Conservation (phyloP, 1,140 invertebrate genomes). For the Potamilus streckersoni region DNA sequence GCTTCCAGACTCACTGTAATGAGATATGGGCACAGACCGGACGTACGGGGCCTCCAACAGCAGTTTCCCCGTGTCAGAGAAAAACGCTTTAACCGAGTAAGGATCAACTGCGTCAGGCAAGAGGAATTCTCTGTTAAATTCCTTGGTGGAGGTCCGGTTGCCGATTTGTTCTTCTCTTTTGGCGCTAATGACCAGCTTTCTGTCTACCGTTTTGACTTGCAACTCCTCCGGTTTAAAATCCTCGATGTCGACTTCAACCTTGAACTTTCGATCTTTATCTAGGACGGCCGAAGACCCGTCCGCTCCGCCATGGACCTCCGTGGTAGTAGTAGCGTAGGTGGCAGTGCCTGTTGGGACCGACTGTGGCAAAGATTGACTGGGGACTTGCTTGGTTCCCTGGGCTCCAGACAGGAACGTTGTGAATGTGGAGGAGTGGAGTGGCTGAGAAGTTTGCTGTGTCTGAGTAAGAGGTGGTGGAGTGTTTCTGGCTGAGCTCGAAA, state of each 20-base stretch:
- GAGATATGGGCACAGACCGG: slow-evolving; percentile 34
- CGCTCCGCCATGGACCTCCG: slow-evolving; percentile 10
- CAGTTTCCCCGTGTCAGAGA: slow-evolving; percentile 63
- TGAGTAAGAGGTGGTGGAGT: slow-evolving; percentile 19
- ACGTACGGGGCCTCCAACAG: slow-evolving; percentile 62
- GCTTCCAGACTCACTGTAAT: slow-evolving; percentile 22
- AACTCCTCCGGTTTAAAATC: slow-evolving; percentile 64
- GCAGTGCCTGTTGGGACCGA: slow-evolving; percentile 4
- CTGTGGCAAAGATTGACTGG: neutral
- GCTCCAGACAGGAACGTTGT: slow-evolving; percentile 43
- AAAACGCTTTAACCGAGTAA: slow-evolving; percentile 61
- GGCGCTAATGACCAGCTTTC: slow-evolving; percentile 59
- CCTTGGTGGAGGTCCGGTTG: slow-evolving; percentile 57
- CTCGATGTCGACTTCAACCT: slow-evolving; percentile 62
- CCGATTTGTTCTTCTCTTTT: slow-evolving; percentile 56
- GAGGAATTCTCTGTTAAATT: slow-evolving; percentile 62
- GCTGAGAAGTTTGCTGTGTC: slow-evolving; percentile 24
- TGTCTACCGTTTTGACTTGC: slow-evolving; percentile 62
- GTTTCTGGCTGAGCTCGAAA: slow-evolving; percentile 25
- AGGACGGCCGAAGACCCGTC: slow-evolving; percentile 29
- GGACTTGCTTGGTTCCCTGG: neutral
- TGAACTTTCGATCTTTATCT: slow-evolving; percentile 53
- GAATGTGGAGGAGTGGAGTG: slow-evolving; percentile 36
- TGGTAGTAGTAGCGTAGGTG: slow-evolving; percentile 17
- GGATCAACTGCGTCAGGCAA: slow-evolving; percentile 65